These are phyloP conservation scores for Siniperca knerii DNA, from an alignment of 2,113 vertebrate species.

Conservation along the genomic window DNA sequence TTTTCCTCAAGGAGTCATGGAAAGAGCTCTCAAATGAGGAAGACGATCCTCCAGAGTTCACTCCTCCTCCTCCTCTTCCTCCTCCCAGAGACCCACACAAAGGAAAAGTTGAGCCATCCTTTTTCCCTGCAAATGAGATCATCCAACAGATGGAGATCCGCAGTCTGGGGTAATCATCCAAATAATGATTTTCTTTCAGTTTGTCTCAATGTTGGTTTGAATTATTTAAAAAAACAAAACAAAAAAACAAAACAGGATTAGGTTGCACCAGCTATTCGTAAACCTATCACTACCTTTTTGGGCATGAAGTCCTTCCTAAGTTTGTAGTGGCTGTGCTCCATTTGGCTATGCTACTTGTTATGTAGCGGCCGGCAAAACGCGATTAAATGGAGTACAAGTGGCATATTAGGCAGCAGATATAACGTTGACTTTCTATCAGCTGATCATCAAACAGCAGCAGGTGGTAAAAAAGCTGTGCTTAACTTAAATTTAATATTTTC, in stretches of 20 bases:
- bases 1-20: constrained; percentile 90
- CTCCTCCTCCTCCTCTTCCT: constrained; percentile 90
- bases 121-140: constrained; percentile 71
- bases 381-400: neutral
- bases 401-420: neutral
- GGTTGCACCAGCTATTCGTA: no score
- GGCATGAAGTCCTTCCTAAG: no score
- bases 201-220: neutral
- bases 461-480: no score
- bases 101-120: constrained; percentile 79
- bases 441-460: neutral
- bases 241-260: no score
- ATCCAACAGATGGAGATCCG: constrained; percentile 23
- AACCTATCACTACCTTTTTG: no score
- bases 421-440: neutral
- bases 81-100: constrained; percentile 87
- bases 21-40: constrained; percentile 96
- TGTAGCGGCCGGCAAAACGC: neutral
- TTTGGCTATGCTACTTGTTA: no score
- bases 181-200: neutral
- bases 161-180: constrained; percentile 65
- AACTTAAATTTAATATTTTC: no score
- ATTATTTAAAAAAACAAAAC: no score
- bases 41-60: constrained; percentile 91
- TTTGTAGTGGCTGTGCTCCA: no score